These are phyloP conservation scores for Cataglyphis hispanica DNA, from an alignment of 1,140 invertebrate species.

Conservation along the genomic window DNA sequence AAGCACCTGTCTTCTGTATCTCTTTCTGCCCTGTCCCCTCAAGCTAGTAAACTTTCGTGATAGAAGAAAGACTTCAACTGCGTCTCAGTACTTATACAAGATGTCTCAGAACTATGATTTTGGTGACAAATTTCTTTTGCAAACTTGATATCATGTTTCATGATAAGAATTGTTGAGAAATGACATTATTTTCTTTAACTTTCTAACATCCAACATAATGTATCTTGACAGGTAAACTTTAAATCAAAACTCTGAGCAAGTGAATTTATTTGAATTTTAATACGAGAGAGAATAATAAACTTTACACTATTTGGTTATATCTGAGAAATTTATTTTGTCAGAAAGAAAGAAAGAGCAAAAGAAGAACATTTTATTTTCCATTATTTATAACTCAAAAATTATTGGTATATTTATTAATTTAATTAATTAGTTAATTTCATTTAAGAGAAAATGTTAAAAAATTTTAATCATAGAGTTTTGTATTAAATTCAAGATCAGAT, in stretches of 20 bases:
- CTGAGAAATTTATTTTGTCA: not conserved
- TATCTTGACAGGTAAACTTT: not conserved
- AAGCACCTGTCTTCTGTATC: slow-evolving; percentile 47
- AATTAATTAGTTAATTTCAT: not conserved
- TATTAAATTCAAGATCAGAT: not conserved
- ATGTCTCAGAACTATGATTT: slow-evolving; percentile 21
- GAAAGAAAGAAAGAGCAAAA: too few species aligned
- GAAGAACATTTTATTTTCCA: slow-evolving; percentile 16
- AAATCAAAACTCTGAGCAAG: not conserved
- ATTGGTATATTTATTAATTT: not conserved
- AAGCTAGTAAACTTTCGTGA: slow-evolving; percentile 55
- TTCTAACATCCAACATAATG: not conserved
- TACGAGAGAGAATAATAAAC: not conserved
- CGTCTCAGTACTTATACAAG: not conserved
- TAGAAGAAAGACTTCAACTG: slow-evolving; percentile 50
- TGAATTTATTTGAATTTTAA: not conserved
- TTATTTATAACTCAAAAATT: not conserved
- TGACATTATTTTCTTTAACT: not conserved
- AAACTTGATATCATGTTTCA: not conserved
- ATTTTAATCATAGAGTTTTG: not conserved
- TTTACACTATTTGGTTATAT: not conserved
- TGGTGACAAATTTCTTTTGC: slow-evolving; percentile 32
- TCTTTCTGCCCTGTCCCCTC: slow-evolving; percentile 17
- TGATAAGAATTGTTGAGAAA: not conserved
- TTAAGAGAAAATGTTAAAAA: not conserved